These are phyloP conservation scores for Euwallacea fornicatus DNA, from an alignment of 1,140 invertebrate species.

Conservation along the genomic window DNA sequence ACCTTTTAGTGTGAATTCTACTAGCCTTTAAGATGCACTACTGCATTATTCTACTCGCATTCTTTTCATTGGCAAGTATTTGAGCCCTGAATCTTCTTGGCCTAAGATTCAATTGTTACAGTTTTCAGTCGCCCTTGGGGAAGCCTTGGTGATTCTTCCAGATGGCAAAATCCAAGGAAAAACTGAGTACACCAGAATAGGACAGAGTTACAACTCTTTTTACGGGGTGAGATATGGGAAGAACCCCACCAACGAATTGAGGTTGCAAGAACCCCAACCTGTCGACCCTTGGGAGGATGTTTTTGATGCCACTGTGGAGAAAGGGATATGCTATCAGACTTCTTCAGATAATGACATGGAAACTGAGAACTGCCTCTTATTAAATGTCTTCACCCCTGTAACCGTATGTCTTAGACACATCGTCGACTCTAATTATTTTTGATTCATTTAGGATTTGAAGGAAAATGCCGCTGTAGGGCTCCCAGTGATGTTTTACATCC, in stretches of 20 bases:
- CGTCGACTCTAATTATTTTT: neutral
- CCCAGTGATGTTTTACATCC: conserved; percentile 45
- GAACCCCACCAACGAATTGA: conserved; percentile 26
- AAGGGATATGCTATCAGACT: conserved; percentile 37
- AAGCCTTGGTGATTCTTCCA: conserved; percentile 12
- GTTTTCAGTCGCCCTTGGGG: neutral
- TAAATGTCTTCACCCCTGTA: conserved; percentile 37
- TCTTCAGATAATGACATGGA: conserved; percentile 14
- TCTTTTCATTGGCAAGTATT: no score
- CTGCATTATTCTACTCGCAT: no score
- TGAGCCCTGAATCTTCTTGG: no score
- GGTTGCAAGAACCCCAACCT: conserved; percentile 31
- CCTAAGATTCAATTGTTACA: no score
- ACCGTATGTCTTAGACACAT: conserved; percentile 19
- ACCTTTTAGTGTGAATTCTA: no score
- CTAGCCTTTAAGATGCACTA: no score
- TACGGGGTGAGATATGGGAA: conserved; percentile 31
- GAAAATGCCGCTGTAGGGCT: conserved; percentile 18
- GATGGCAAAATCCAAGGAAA: conserved; percentile 33
- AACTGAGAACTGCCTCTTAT: conserved; percentile 38
- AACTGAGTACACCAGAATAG: conserved; percentile 16
- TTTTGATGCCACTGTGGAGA: conserved; percentile 38
- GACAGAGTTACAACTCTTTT: conserved; percentile 26
- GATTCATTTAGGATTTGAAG: conserved; percentile 14
- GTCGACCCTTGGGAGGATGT: conserved; percentile 38